Conservation (phyloP, 1,140 invertebrate species). For the Pararge aegeria region DNA sequence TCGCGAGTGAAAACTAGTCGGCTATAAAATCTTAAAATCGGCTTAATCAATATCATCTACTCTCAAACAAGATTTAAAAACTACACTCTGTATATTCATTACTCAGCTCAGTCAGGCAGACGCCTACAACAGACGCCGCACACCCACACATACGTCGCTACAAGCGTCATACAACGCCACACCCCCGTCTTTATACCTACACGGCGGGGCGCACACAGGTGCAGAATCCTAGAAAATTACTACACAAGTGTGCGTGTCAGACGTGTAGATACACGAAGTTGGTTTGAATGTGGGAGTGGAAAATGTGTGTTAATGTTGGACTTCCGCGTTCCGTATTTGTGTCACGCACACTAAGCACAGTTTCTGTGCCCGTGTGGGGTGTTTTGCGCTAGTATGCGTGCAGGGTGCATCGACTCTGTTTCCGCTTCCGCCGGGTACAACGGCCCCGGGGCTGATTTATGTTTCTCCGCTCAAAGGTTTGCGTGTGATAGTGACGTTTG, state of each 20-base stretch:
- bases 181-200: constrained; percentile 53
- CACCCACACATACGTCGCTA: constrained; percentile 42
- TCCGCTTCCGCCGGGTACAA: constrained; percentile 69
- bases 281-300: constrained; percentile 41
- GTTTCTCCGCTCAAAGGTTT: constrained; percentile 63
- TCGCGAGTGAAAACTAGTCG: too few relatives aligned
- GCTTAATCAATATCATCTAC: background rate
- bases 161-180: constrained; percentile 50
- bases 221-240: constrained; percentile 46
- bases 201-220: constrained; percentile 58
- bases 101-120: constrained; percentile 49
- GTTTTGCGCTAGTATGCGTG: constrained; percentile 36
- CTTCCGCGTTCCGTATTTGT: constrained; percentile 68
- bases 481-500: constrained; percentile 69
- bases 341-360: constrained; percentile 47
- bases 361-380: constrained; percentile 25
- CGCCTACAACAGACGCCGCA: constrained; percentile 29
- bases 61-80: background rate
- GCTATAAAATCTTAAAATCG: too few relatives aligned
- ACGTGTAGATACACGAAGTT: constrained; percentile 35
- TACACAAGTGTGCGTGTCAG: constrained; percentile 43
- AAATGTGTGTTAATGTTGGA: constrained; percentile 68
- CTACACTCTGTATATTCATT: constrained; percentile 47
- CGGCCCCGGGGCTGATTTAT: constrained; percentile 68
- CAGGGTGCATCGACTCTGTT: constrained; percentile 74